Conservation (phyloP, 2,888 invertebrate genomes). For the Andricus curvator region DNA sequence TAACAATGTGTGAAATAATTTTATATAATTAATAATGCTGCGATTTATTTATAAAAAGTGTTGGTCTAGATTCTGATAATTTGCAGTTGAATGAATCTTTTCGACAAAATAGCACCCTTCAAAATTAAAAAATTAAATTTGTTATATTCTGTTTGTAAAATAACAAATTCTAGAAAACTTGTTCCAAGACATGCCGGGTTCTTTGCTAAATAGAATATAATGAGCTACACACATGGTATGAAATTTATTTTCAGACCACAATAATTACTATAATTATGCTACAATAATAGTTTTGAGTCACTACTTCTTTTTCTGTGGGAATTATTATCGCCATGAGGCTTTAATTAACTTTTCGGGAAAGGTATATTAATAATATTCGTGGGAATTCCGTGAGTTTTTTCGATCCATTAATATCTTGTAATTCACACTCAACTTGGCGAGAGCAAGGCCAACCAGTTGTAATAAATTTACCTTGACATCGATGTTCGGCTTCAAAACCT, state of each 20-base stretch:
- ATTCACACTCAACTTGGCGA: neutral
- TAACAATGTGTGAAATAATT: too few relatives aligned
- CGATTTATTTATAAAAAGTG: too few relatives aligned
- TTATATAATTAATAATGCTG: too few relatives aligned
- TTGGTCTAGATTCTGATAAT: too few relatives aligned
- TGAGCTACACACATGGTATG: too few relatives aligned
- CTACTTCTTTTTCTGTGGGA: neutral
- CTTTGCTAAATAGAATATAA: too few relatives aligned
- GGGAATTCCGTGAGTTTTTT: neutral
- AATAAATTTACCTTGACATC: conserved; percentile 82
- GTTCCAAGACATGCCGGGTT: too few relatives aligned
- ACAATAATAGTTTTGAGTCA: neutral
- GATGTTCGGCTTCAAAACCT: conserved; percentile 86
- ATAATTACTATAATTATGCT: neutral
- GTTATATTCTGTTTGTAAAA: too few relatives aligned
- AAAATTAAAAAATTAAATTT: too few relatives aligned
- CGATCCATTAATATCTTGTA: neutral
- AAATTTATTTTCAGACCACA: neutral
- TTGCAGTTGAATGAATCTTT: too few relatives aligned
- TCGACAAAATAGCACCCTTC: too few relatives aligned
- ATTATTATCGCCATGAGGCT: neutral
- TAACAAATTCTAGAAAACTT: too few relatives aligned
- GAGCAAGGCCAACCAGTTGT: neutral
- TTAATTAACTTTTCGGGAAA: neutral
- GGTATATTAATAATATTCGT: neutral